phyloP scores from a whole-genome alignment of 2,888 invertebrate species.

The Palloptera scutellata region DNA sequence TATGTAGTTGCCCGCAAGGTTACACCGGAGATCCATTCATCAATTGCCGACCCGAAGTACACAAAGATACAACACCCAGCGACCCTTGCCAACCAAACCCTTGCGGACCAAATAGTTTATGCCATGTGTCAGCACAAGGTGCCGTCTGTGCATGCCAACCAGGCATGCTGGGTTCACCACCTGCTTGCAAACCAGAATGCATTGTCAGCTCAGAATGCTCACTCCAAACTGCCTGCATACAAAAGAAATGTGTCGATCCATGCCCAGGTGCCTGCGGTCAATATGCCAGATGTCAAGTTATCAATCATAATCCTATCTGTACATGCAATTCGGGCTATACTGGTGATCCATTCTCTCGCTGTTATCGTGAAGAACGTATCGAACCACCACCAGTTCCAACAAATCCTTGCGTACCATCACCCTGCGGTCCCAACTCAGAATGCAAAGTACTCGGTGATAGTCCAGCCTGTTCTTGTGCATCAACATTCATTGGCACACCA shows the following conservation, averaged over 20 bases:
- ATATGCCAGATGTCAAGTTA: conserved; percentile 80
- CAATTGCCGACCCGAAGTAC: conserved; percentile 66
- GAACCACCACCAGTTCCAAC: conserved; percentile 55
- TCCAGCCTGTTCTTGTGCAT: conserved; percentile 70
- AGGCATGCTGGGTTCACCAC: conserved; percentile 78
- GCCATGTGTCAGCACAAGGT: conserved; percentile 71
- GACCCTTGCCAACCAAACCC: conserved; percentile 76
- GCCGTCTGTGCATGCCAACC: conserved; percentile 76
- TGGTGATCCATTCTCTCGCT: conserved; percentile 78
- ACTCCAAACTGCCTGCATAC: conserved; percentile 75
- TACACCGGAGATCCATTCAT: conserved; percentile 76
- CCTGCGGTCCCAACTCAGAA: conserved; percentile 72
- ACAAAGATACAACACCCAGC: conserved; percentile 43
- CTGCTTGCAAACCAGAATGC: conserved; percentile 79
- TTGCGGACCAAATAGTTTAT: conserved; percentile 78
- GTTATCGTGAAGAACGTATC: conserved; percentile 62
- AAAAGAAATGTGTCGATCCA: conserved; percentile 79
- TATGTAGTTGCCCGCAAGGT: conserved; percentile 74
- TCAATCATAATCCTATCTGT: conserved; percentile 83
- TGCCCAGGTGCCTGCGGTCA: conserved; percentile 81
- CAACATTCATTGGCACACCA: conserved; percentile 71
- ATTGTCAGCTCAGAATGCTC: conserved; percentile 81
- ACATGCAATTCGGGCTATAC: conserved; percentile 75
- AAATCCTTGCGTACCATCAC: conserved; percentile 72
- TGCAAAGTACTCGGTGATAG: conserved; percentile 68